Evolutionary conservation across 2,888 invertebrate genomes (phyloP).

Genomic region (Eilema caniola): DNA sequence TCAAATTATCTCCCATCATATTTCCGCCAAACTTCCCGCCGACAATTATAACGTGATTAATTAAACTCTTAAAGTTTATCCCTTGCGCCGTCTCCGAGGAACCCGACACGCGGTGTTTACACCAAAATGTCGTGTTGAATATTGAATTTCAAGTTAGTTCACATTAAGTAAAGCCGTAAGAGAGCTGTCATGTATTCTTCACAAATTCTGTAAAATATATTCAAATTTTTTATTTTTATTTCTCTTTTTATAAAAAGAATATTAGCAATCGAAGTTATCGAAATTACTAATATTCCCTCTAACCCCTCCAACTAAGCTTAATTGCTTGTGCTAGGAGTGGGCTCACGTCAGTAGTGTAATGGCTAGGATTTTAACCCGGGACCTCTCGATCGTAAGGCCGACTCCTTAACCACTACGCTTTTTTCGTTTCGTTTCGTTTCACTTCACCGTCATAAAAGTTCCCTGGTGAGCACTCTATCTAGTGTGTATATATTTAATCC

Average conservation of each 20-base stretch:
- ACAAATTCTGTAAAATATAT: conserved; percentile 12
- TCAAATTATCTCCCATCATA: conserved; percentile 32
- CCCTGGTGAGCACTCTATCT: no score
- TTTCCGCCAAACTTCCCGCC: conserved; percentile 24
- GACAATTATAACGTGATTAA: conserved; percentile 37
- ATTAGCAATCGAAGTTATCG: no score
- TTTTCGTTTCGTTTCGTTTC: no score
- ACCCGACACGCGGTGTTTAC: conserved; percentile 77
- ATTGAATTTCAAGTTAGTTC: conserved; percentile 79
- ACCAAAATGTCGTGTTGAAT: conserved; percentile 81
- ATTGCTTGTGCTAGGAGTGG: no score
- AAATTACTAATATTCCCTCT: no score
- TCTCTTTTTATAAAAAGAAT: no score
- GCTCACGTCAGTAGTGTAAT: no score
- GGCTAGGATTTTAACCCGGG: no score
- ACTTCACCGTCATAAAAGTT: neutral
- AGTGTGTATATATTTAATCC: neutral
- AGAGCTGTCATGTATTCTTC: conserved; percentile 31
- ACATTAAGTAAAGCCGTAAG: conserved; percentile 63
- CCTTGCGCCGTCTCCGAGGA: conserved; percentile 54
- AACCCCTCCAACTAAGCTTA: no score
- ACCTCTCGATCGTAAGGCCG: no score
- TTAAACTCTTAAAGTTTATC: conserved; percentile 34
- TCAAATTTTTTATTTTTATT: no score
- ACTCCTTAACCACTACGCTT: no score